These are phyloP conservation scores for Campoletis sonorensis DNA, from an alignment of 1,140 invertebrate genomes.

Conservation along the genomic window DNA sequence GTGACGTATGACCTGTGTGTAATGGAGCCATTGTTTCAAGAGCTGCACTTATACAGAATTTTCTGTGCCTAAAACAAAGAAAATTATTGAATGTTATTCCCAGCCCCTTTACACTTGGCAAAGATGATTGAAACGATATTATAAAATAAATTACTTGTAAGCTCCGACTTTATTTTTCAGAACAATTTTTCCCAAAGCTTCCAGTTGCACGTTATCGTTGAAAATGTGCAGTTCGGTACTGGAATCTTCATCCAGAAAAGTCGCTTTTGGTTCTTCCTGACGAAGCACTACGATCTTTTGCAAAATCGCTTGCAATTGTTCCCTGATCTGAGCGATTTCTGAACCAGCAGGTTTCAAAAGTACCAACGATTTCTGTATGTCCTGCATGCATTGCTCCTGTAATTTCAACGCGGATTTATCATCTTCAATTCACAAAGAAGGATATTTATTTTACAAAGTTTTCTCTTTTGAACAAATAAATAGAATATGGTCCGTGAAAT, in stretches of 20 bases:
- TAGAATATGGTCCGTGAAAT: too few relatives aligned
- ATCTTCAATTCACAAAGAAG: not conserved
- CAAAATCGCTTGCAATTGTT: conserved; percentile 57
- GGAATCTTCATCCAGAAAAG: conserved; percentile 57
- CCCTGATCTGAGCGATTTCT: conserved; percentile 54
- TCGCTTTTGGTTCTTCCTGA: conserved; percentile 45
- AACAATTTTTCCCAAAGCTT: conserved; percentile 66
- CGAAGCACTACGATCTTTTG: conserved; percentile 59
- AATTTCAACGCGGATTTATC: not conserved
- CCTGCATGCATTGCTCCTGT: conserved; percentile 50
- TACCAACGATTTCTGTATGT: conserved; percentile 62
- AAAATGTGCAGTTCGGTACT: conserved; percentile 65
- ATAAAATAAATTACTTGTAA: conserved; percentile 56
- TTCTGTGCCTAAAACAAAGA: conserved; percentile 57
- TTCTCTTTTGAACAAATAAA: not conserved
- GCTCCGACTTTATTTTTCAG: conserved; percentile 60
- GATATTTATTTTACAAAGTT: conserved; percentile 1
- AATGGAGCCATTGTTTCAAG: conserved; percentile 1
- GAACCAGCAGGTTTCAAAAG: conserved; percentile 57
- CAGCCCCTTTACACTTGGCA: too few relatives aligned
- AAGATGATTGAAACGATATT: not conserved
- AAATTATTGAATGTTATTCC: not conserved
- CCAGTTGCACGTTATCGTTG: conserved; percentile 61
- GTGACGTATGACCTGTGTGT: conserved; percentile 36
- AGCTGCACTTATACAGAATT: conserved; percentile 61